Evolutionary conservation across 1,140 invertebrate species (phyloP).

Genomic region (Brachionus paranguensis): DNA sequence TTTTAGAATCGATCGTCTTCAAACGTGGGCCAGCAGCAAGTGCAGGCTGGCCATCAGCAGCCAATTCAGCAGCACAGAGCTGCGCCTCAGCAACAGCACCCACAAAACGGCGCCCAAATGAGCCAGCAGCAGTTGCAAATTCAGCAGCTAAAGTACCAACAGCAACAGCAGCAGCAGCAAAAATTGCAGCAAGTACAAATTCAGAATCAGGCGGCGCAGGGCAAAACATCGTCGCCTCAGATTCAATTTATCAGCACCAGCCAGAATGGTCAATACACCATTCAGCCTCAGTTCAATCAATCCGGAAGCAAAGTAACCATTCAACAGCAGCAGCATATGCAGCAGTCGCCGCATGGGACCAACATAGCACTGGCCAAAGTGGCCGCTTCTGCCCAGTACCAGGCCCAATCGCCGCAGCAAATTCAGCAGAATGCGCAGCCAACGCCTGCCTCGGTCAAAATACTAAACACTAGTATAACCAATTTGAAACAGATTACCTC

Average conservation of each 20-base stretch:
- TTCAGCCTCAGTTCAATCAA: not conserved
- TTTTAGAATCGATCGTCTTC: not conserved
- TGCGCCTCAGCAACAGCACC: not conserved
- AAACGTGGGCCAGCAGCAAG: not conserved
- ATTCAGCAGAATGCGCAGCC: not conserved
- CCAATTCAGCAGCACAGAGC: not conserved
- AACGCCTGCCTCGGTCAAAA: not conserved
- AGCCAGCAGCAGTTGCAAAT: slow-evolving; percentile 17
- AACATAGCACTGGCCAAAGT: not conserved
- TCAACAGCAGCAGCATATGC: slow-evolving; percentile 10
- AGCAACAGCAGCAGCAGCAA: slow-evolving; percentile 18
- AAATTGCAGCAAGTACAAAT: not conserved
- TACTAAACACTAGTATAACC: slow-evolving; percentile 16
- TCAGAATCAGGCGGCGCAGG: not conserved
- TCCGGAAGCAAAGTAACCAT: not conserved
- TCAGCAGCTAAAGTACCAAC: slow-evolving; percentile 3
- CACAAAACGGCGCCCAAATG: slow-evolving; percentile 1
- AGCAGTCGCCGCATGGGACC: not conserved
- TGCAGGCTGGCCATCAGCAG: slow-evolving; percentile 2
- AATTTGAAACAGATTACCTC: not conserved
- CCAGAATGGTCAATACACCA: not conserved
- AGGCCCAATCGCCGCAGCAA: not conserved
- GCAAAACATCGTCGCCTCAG: not conserved
- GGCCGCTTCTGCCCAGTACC: not conserved
- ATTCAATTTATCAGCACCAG: not conserved